phyloP scores from a whole-genome alignment of 1,140 invertebrate genomes.

The Drosophila chauvacae region DNA sequence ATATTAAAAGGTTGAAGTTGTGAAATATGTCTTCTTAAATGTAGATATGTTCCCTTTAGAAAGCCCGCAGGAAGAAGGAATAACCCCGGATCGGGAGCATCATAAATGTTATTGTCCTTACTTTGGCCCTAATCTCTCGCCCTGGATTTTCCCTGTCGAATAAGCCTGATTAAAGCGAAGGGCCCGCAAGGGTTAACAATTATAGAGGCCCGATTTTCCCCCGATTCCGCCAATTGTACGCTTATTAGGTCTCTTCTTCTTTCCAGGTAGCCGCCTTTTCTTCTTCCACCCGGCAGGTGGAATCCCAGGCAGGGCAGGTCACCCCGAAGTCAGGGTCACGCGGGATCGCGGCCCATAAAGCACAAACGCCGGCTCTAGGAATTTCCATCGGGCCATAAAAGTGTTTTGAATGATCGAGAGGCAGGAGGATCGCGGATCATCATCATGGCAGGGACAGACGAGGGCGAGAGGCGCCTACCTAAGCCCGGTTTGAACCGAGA shows the following conservation, averaged over 20 bases:
- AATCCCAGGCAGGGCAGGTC: conserved; percentile 20
- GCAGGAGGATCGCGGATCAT: conserved; percentile 41
- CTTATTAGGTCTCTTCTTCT: conserved; percentile 8
- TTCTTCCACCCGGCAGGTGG: conserved; percentile 33
- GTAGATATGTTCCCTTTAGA: neutral
- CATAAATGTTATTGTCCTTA: conserved; percentile 30
- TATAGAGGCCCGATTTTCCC: conserved; percentile 1
- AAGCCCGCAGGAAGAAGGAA: conserved; percentile 5
- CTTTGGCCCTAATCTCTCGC: neutral
- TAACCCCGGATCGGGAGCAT: neutral
- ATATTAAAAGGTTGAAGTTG: neutral
- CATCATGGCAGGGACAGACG: conserved; percentile 36
- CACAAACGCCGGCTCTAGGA: conserved; percentile 52
- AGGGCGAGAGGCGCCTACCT: conserved; percentile 16
- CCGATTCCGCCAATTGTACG: conserved; percentile 39
- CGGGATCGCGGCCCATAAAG: conserved; percentile 15
- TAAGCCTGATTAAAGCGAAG: neutral
- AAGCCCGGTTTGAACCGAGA: conserved; percentile 12
- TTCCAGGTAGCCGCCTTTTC: conserved; percentile 20
- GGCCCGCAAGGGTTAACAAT: neutral
- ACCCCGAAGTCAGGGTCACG: conserved; percentile 59
- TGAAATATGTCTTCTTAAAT: too few species aligned
- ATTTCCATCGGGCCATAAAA: conserved; percentile 65
- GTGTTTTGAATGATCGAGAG: conserved; percentile 66
- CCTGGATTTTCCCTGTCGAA: conserved; percentile 14